A percentile compares a stretch with the other conserved stretches of the same genome.
Conservation (phyloP, 2,888 invertebrate species). For the Acholoe squamosa region DNA sequence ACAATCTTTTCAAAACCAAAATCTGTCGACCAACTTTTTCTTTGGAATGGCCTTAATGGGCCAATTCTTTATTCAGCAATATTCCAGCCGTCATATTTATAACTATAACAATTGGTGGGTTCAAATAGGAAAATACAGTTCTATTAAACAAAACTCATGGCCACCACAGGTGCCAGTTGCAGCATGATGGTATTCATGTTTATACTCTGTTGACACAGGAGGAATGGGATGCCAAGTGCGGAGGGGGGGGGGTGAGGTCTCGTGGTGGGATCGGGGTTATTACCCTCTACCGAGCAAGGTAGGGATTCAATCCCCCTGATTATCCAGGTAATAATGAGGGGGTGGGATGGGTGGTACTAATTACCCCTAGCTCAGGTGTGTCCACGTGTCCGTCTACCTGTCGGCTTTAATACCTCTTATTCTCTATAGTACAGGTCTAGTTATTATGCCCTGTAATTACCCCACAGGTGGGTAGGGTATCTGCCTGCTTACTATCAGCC, state of each 20-base stretch:
- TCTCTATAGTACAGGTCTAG: not conserved
- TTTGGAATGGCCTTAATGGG: too few species aligned
- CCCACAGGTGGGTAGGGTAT: conserved; percentile 11
- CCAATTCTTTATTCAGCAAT: too few species aligned
- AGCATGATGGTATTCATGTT: too few species aligned
- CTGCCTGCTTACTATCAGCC: not conserved
- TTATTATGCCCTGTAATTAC: conserved; percentile 11
- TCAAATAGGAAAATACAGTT: too few species aligned
- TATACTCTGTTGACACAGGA: not conserved
- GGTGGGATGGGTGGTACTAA: not conserved
- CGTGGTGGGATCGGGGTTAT: not conserved
- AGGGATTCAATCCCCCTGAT: not conserved
- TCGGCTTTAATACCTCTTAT: not conserved
- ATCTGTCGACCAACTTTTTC: too few species aligned
- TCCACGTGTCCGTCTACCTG: not conserved
- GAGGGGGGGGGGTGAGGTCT: too few species aligned
- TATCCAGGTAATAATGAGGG: conserved; percentile 3
- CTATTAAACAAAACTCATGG: too few species aligned
- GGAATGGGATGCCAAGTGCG: not conserved
- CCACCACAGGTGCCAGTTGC: too few species aligned
- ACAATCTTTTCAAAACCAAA: too few species aligned
- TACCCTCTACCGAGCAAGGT: not conserved
- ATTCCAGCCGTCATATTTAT: too few species aligned
- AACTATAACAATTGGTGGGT: too few species aligned
- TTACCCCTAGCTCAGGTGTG: conserved; percentile 27